Evolutionary conservation across 2,888 invertebrate genomes (phyloP), one percentile per base, ranked within the genome.

Genomic region (Leptopilina syphax): DNA sequence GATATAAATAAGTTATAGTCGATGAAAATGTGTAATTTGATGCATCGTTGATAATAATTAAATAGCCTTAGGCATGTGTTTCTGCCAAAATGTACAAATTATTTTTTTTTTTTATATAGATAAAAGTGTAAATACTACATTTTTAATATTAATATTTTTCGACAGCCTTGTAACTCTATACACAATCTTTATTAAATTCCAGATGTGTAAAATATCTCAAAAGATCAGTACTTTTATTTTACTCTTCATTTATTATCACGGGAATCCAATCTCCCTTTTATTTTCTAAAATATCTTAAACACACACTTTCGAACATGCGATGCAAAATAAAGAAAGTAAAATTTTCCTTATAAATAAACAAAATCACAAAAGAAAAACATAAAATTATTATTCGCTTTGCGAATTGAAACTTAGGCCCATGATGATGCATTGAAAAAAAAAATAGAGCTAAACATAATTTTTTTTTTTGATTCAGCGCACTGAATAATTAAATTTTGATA

Each of bases 1-100:
- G 70, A 73, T 57, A 73, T 73, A 73, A 73, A 73, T 73, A 73
- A 73, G 70, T 73, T 73, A 73, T 13, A 73, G 70, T 73, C 70
- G 57, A 73, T 73, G 70, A 73, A 73, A 73, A 47, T 13, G 44
- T 73, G 70, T 73, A 54, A 73, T 73, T 27, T 57, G 54, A 73
- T 73, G 70, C n/a, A 57, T 57, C 34, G 27, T 65, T 27, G 54
- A 70, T 70, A 34, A 70, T 70, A 70, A 70, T 70, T 44, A 60
- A 65, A 27, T 67, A 70, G 54, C 70, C 27, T 70, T 24, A 24
- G 68, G 68, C 68, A 68, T 68, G 68, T 50, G 24, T 70, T 70
- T 13, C 47, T 34, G 70, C 70, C 70, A 57, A 68, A 73, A 73
- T 73, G 70, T 73, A 73, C 70, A 73, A 73, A 73, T 57, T 6